Evolutionary conservation across 2,113 vertebrate species (phyloP).

Genomic region (Oxygymnocypris stewartii): DNA sequence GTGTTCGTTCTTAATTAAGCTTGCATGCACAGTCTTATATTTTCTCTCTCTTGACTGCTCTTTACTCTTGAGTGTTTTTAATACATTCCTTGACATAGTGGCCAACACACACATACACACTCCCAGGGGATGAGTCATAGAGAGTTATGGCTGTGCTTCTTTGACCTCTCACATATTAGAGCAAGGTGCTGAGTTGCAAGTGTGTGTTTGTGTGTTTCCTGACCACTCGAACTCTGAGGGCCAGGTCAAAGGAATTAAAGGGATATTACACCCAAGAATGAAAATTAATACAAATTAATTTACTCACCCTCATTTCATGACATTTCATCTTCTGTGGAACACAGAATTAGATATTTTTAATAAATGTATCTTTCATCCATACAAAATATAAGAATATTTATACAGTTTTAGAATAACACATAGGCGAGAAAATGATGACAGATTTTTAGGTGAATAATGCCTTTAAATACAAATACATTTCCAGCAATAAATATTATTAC

Average conservation of each 20-base stretch:
- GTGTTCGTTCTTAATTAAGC: slow-evolving; percentile 28
- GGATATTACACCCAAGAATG: not conserved
- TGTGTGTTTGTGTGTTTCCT: slow-evolving; percentile 33
- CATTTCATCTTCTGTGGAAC: not conserved
- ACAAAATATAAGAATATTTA: not conserved
- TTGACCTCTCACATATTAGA: slow-evolving; percentile 44
- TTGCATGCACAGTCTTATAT: slow-evolving; percentile 1
- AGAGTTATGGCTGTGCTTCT: slow-evolving; percentile 26
- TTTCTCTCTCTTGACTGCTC: not conserved
- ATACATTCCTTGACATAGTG: slow-evolving; percentile 14
- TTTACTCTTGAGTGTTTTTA: slow-evolving; percentile 10
- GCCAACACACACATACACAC: not conserved
- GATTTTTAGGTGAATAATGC: not conserved
- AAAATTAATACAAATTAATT: not conserved
- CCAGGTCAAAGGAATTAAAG: not conserved
- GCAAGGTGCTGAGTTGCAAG: slow-evolving; percentile 41
- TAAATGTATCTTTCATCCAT: not conserved
- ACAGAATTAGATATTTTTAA: not conserved
- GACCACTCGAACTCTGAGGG: not conserved
- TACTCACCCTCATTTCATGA: not conserved
- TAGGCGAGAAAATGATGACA: not conserved
- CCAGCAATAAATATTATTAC: too few species aligned
- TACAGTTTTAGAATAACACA: not conserved
- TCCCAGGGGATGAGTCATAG: slow-evolving; percentile 7
- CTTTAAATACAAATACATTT: not conserved